Base-by-base conservation (phyloP, 2,797 vertebrate species). In the Sus cebifrons region DNA sequence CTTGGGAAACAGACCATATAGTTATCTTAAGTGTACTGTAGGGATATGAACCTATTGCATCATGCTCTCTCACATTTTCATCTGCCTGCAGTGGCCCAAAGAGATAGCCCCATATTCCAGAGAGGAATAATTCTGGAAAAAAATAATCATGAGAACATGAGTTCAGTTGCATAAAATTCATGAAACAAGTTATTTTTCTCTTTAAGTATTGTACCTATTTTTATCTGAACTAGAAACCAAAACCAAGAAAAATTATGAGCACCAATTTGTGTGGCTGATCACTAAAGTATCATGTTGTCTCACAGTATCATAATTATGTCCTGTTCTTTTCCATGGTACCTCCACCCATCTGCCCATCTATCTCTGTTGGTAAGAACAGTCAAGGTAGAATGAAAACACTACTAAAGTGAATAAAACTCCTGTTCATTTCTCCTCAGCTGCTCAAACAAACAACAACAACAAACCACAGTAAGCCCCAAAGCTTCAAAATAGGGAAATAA, bases 111-210 rank as follows among this genome's bases (percentile, higher is more conserved):
- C 25, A 74, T 67, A 54, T 86, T 86, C 21, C 14, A 89, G 74
- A 62, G 21, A 56, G 67, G 40, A 86, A 85, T 64, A 44, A 23
- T 68, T 67, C 4, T 74, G 29, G 52, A 15, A 86, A 81, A 36
- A 70, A 85, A 64, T 70, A 73, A 36, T 70, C 68, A 75, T 64
- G 77, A 75, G 27, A 86, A 60, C 9, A 86, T 90, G 27, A 79
- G 73, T 73, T 93, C 60, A 86, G 29, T 89, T 87, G 3, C 49
- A 27, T 27, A 65, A 65, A 60, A 81, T 52, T 49, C 44, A 4
- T 68, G 54, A 74, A 82, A 93, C 10, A 60, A 77, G 25, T n/a
- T n/a, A n/a, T 94, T 87, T 20, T 91, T 18, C 13, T 96, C 60
- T 44, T 56, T 54, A 29, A 32, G 79, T 60, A 67, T 78, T 89